Percentiles rank a stretch among this genome's conserved stretches.
phyloP scores from a whole-genome alignment of 2,113 vertebrate genomes.

The Oncorhynchus nerka region DNA sequence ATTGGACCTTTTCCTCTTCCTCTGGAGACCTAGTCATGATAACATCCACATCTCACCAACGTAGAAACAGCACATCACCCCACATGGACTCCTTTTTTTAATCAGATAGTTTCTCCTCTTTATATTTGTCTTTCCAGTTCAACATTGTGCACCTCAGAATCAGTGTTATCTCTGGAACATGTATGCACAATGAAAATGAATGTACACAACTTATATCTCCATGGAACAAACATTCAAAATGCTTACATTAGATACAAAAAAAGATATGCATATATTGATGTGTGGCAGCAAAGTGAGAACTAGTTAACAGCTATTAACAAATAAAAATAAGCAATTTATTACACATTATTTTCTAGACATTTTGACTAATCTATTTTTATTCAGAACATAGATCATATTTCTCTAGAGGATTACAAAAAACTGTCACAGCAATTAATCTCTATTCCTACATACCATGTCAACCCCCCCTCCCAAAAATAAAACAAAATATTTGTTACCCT shows the following conservation, averaged over 20 bases:
- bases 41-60: conserved; percentile 16
- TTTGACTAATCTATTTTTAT: conserved; percentile 68
- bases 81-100: conserved; percentile 34
- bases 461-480: conserved; percentile 41
- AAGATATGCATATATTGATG: conserved; percentile 69
- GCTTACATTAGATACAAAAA: conserved; percentile 75
- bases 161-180: conserved; percentile 45
- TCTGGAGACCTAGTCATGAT: conserved; percentile 30
- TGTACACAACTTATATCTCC: conserved; percentile 71
- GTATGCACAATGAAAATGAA: conserved; percentile 81
- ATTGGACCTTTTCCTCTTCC: conserved; percentile 38
- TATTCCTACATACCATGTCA: conserved; percentile 81
- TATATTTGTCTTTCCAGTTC: background rate
- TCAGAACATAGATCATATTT: conserved; percentile 61
- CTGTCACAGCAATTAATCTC: conserved; percentile 76
- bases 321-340: conserved; percentile 68
- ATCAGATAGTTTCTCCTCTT: conserved; percentile 36
- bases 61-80: conserved; percentile 28
- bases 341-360: conserved; percentile 66
- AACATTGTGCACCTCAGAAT: conserved; percentile 36
- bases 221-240: conserved; percentile 76
- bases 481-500: conserved; percentile 75
- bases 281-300: conserved; percentile 70
- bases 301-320: conserved; percentile 69
- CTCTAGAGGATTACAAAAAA: conserved; percentile 72